A percentile compares a stretch with the other conserved stretches of the same genome.
Conservation (phyloP, 2,888 invertebrate species). For the Drosophila nr. medialis region DNA sequence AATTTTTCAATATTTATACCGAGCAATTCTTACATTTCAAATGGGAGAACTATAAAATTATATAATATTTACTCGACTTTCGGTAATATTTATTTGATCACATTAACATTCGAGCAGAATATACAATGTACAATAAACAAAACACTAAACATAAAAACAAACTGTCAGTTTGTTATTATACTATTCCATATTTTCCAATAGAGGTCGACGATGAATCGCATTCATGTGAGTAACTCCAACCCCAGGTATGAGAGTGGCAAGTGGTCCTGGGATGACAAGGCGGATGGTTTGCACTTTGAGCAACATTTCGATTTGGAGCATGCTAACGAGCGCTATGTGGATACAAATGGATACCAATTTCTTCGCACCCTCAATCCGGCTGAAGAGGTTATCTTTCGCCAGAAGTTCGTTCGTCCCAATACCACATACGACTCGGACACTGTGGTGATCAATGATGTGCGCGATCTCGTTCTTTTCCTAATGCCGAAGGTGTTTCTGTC, state of each 20-base stretch:
- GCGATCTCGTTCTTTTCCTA: slow-evolving; percentile 20
- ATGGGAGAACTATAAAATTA: neutral
- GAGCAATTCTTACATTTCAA: neutral
- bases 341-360: slow-evolving; percentile 19
- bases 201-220: slow-evolving; percentile 9
- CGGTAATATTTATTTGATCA: neutral
- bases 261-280: slow-evolving; percentile 20
- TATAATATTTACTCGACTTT: neutral
- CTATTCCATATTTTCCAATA: neutral
- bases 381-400: slow-evolving; percentile 22
- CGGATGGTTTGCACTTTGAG: slow-evolving; percentile 3
- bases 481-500: slow-evolving; percentile 26
- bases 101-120: neutral
- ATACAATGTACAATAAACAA: neutral
- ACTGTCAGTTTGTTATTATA: neutral
- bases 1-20: neutral
- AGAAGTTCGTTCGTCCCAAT: slow-evolving; percentile 2
- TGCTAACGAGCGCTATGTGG: slow-evolving; percentile 10
- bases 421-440: slow-evolving; percentile 10
- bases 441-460: slow-evolving; percentile 18
- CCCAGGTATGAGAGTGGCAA: slow-evolving; percentile 28
- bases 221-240: slow-evolving; percentile 1
- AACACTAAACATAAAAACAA: neutral
- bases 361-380: slow-evolving; percentile 24
- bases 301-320: slow-evolving; percentile 15